Evolutionary conservation across 2,888 invertebrate species (phyloP).

Genomic region (Cheilosia vulpina): DNA sequence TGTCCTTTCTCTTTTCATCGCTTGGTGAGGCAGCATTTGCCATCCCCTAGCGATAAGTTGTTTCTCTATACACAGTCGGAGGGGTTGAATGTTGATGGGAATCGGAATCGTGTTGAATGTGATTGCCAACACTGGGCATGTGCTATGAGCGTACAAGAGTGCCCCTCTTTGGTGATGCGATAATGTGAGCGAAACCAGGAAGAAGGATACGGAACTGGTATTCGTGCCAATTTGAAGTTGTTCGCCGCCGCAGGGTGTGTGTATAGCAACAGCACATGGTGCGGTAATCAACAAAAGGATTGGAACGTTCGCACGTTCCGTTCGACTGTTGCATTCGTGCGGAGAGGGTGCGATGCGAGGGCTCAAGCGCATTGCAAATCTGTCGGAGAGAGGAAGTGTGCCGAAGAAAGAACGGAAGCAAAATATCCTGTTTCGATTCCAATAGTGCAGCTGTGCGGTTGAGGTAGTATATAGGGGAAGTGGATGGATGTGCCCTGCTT

Average conservation of each 20-base stretch:
- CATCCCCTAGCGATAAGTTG: constrained; percentile 71
- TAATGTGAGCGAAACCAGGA: constrained; percentile 51
- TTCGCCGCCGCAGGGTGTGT: constrained; percentile 65
- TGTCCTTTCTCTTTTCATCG: constrained; percentile 74
- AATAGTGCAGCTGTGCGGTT: constrained; percentile 65
- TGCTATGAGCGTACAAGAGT: constrained; percentile 72
- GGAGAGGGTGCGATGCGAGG: constrained; percentile 37
- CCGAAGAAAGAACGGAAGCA: constrained; percentile 64
- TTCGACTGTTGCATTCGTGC: constrained; percentile 69
- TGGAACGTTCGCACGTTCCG: constrained; percentile 71
- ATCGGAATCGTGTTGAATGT: constrained; percentile 64
- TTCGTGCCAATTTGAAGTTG: constrained; percentile 55
- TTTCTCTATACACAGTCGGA: constrained; percentile 43
- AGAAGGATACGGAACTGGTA: constrained; percentile 49
- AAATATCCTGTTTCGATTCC: constrained; percentile 73
- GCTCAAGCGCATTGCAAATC: constrained; percentile 68
- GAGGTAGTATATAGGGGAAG: constrained; percentile 47
- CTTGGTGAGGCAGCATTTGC: constrained; percentile 53
- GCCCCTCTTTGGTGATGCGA: constrained; percentile 26
- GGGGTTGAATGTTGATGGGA: constrained; percentile 65
- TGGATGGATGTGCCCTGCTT: constrained; percentile 71
- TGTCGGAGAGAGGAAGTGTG: constrained; percentile 56
- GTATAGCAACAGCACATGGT: constrained; percentile 69
- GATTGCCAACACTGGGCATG: constrained; percentile 71
- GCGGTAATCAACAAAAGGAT: constrained; percentile 76